Conservation (phyloP, 2,888 invertebrate species). For the Linyphia triangularis region DNA sequence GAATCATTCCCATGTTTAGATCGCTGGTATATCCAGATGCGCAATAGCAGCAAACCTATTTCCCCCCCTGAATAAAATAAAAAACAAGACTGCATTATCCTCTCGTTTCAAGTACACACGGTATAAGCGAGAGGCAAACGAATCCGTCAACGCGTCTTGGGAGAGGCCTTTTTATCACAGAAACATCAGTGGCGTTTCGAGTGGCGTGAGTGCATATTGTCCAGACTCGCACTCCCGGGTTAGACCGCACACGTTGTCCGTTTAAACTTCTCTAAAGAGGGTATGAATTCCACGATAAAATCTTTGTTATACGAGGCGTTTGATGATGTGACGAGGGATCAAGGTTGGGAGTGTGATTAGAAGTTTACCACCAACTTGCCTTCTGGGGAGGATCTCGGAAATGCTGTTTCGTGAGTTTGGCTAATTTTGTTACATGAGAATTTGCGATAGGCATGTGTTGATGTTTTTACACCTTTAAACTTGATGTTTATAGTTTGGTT, state of each 20-base stretch:
- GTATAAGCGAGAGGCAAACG: slow-evolving; percentile 25
- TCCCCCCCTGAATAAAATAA: neutral
- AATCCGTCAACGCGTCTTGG: slow-evolving; percentile 47
- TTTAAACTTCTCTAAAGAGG: slow-evolving; percentile 32
- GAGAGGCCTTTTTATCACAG: slow-evolving; percentile 55
- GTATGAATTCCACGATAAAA: slow-evolving; percentile 45
- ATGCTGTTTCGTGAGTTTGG: neutral
- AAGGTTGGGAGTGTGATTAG: slow-evolving; percentile 17
- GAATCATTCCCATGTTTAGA: neutral
- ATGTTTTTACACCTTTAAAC: no score
- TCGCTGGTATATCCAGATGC: neutral
- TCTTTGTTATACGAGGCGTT: slow-evolving; percentile 23
- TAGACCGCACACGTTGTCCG: slow-evolving; percentile 54
- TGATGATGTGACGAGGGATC: slow-evolving; percentile 38
- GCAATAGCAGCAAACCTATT: neutral
- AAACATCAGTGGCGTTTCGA: slow-evolving; percentile 16
- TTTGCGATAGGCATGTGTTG: neutral
- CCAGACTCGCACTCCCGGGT: slow-evolving; percentile 25
- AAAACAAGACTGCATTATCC: slow-evolving; percentile 36
- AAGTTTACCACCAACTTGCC: neutral
- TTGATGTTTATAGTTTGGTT: no score
- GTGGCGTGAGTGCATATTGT: slow-evolving; percentile 52
- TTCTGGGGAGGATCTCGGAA: neutral
- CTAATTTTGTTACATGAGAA: neutral
- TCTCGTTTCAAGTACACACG: neutral